Conservation (phyloP, 2,113 vertebrate species). For the Neogobius melanostomus region DNA sequence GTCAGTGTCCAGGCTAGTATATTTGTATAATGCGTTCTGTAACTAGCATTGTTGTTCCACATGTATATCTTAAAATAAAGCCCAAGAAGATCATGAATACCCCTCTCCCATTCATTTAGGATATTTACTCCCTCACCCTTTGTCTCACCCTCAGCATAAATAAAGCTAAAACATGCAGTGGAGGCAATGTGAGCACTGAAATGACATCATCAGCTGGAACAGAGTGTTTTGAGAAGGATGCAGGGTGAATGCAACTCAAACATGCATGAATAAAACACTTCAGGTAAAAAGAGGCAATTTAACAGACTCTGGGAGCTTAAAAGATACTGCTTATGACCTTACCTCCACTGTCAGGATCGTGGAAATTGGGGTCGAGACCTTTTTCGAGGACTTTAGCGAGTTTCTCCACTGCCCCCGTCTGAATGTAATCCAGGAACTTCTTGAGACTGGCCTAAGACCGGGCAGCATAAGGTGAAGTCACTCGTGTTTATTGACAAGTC, state of each 20-base stretch:
- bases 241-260: no score
- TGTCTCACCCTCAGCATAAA: no score
- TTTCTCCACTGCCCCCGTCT: constrained; percentile 84
- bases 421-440: constrained; percentile 89
- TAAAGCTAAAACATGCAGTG: no score
- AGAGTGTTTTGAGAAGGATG: no score
- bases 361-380: constrained; percentile 92
- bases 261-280: no score
- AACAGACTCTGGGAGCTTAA: background rate
- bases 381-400: constrained; percentile 86
- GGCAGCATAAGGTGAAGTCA: background rate
- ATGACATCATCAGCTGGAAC: no score
- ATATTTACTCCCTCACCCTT: no score
- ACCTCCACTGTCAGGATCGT: constrained; percentile 90
- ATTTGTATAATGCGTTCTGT: no score
- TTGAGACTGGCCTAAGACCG: constrained; percentile 84
- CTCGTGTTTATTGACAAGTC: background rate
- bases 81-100: background rate
- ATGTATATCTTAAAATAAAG: background rate
- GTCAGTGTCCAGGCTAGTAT: background rate
- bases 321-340: constrained; percentile 31
- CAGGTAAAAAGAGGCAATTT: no score
- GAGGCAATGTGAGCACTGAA: no score
- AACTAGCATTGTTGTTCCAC: no score
- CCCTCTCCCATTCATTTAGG: no score